Conservation (phyloP, 2,888 invertebrate genomes). For the Caenorhabditis sp. region DNA sequence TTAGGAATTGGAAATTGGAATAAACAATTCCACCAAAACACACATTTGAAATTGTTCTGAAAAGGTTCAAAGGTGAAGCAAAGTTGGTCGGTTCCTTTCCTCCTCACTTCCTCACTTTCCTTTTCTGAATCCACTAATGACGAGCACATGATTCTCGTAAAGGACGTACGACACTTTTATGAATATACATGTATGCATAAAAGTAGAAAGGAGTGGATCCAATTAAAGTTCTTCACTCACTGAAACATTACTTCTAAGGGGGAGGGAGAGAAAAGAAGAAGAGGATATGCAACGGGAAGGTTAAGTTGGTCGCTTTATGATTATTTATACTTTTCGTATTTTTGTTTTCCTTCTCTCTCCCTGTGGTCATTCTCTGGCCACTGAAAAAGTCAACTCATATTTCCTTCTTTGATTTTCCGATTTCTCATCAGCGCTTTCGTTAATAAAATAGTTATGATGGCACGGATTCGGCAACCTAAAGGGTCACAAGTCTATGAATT, state of each 20-base stretch:
- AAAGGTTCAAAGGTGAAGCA: no score
- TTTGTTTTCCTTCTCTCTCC: constrained; percentile 1
- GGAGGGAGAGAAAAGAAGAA: neutral
- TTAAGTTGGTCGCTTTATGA: neutral
- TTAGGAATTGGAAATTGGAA: no score
- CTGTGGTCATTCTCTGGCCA: no score
- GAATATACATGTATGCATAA: constrained; percentile 42
- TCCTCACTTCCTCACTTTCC: no score
- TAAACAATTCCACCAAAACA: no score
- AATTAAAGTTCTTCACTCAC: constrained; percentile 47
- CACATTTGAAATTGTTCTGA: no score
- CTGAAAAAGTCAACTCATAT: no score
- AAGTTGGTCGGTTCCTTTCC: no score
- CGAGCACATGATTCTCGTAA: constrained; percentile 44
- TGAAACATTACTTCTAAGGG: constrained; percentile 55
- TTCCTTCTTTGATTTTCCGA: no score
- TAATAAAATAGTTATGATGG: no score
- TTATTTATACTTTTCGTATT: constrained; percentile 3
- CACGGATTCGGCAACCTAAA: constrained; percentile 11
- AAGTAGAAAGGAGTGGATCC: constrained; percentile 38
- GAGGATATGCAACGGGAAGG: neutral
- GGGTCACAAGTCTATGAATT: constrained; percentile 22
- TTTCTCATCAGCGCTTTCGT: no score
- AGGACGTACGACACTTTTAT: constrained; percentile 24
- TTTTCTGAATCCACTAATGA: constrained; percentile 49